Evolutionary conservation across 2,797 vertebrate species (phyloP).

Genomic region (Protosalanx chinensis): DNA sequence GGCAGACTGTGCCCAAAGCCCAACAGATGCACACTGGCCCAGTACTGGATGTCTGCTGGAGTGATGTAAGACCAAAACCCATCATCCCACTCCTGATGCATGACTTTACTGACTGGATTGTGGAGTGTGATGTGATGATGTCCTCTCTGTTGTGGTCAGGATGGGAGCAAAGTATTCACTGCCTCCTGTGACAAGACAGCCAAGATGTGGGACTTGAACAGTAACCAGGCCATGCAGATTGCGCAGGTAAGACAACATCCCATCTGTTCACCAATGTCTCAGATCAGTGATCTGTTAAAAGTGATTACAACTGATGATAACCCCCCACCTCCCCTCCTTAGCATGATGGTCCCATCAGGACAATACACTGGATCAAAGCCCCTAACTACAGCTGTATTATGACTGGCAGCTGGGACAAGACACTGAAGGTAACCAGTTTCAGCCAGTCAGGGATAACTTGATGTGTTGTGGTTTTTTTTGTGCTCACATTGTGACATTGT

Average conservation of each 20-base stretch:
- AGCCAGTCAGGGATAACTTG: too few relatives aligned
- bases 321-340: conserved; percentile 42
- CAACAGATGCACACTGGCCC: conserved; percentile 99
- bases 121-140: not conserved
- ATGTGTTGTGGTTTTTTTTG: not conserved
- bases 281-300: not conserved
- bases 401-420: conserved; percentile 99
- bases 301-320: conserved; percentile 3
- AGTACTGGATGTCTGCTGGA: conserved; percentile 93
- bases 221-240: conserved; percentile 97
- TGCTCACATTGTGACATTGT: not conserved
- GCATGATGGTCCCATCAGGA: conserved; percentile 96
- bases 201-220: conserved; percentile 99
- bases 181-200: conserved; percentile 98
- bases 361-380: conserved; percentile 99
- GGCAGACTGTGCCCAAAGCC: conserved; percentile 97
- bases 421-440: conserved; percentile 81
- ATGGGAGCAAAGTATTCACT: conserved; percentile 98
- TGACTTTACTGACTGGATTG: not conserved
- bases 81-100: not conserved
- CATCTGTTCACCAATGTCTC: not conserved
- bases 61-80: conserved; percentile 76
- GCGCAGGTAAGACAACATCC: conserved; percentile 80
- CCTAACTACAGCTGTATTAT: conserved; percentile 97
- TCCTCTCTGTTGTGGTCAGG: conserved; percentile 66